Conservation (phyloP, 1,140 invertebrate genomes). For the Archegozetes longisetosus region DNA sequence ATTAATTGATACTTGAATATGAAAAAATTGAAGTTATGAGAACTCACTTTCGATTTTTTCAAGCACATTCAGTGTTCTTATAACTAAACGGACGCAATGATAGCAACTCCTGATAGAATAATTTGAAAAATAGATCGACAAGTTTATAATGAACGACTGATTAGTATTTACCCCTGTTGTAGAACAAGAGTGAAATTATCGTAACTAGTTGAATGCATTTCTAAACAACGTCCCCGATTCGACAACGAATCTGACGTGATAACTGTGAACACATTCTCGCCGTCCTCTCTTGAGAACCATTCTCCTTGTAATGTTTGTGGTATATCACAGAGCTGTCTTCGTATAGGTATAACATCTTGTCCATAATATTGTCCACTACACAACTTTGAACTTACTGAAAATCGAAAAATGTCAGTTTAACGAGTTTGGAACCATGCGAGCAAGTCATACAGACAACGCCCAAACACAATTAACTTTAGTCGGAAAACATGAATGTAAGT, state of each 20-base stretch:
- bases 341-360: background rate
- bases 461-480: no score
- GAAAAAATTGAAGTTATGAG: background rate
- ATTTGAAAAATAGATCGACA: slow-evolving; percentile 1
- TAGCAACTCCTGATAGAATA: slow-evolving; percentile 41
- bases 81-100: slow-evolving; percentile 63
- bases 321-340: background rate
- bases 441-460: background rate
- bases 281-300: slow-evolving; percentile 83
- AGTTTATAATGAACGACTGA: background rate
- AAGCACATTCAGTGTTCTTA: slow-evolving; percentile 72
- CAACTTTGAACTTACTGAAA: background rate
- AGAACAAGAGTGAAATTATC: slow-evolving; percentile 76
- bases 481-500: no score
- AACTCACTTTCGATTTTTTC: slow-evolving; percentile 56
- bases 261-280: slow-evolving; percentile 59
- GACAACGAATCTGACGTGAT: slow-evolving; percentile 60
- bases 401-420: no score
- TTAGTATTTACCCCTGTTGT: slow-evolving; percentile 28
- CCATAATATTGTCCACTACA: background rate
- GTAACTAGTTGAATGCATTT: slow-evolving; percentile 46
- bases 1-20: slow-evolving; percentile 4
- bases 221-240: slow-evolving; percentile 37
- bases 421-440: no score
- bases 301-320: slow-evolving; percentile 40